Evolutionary conservation across 2,113 vertebrate genomes (phyloP).

Genomic region (Cyphomyrus discorhynchus): DNA sequence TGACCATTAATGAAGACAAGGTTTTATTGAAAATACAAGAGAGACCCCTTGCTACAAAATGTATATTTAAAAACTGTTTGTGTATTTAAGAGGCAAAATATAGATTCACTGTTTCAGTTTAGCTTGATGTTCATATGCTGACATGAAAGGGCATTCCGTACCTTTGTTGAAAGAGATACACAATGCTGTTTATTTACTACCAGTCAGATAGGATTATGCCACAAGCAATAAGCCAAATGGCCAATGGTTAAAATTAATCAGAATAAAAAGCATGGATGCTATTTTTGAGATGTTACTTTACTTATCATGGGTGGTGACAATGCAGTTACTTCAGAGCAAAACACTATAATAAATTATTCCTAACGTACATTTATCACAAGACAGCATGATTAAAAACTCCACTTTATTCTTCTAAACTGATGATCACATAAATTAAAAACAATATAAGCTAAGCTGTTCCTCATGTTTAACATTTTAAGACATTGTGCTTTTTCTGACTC

Average conservation of each 20-base stretch:
- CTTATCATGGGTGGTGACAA: not conserved
- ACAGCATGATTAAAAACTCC: not conserved
- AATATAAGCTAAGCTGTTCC: not conserved
- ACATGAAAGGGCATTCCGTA: slow-evolving; percentile 50
- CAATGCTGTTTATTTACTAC: slow-evolving; percentile 37
- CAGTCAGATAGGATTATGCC: slow-evolving; percentile 36
- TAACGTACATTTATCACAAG: not conserved
- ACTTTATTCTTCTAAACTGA: not conserved
- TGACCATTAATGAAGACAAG: slow-evolving; percentile 96
- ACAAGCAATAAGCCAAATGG: slow-evolving; percentile 10
- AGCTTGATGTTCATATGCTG: slow-evolving; percentile 38
- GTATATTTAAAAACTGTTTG: slow-evolving; percentile 17
- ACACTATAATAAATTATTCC: not conserved
- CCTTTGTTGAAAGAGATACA: slow-evolving; percentile 43
- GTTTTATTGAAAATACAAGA: slow-evolving; percentile 81
- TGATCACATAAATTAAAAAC: not conserved
- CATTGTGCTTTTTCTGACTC: not conserved
- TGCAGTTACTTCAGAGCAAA: not conserved
- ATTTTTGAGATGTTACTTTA: not conserved
- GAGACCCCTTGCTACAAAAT: slow-evolving; percentile 44
- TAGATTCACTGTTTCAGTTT: slow-evolving; percentile 47
- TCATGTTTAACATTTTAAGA: not conserved
- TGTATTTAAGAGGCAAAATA: slow-evolving; percentile 52
- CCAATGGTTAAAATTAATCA: slow-evolving; percentile 8
- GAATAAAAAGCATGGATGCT: not conserved